Base-by-base conservation (phyloP, 2,797 vertebrate genomes). In the Columba guinea region DNA sequence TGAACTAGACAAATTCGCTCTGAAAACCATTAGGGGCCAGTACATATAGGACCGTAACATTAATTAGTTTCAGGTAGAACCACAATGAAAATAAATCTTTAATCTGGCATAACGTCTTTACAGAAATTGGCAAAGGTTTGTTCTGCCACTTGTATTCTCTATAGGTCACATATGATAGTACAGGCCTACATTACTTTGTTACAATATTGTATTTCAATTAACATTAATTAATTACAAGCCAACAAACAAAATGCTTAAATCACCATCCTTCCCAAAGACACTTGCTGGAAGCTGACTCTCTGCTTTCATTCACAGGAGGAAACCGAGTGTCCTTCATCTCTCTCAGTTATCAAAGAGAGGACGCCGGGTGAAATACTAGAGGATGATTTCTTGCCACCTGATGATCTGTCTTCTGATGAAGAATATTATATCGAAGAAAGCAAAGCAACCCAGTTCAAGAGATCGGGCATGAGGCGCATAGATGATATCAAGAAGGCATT, bases 391-490 rank as follows among this genome's bases (percentile, higher is more conserved):
- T 98, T 98, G 41, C 90, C 98, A 84, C 98, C 98, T 2, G 98
- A 99, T 96, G 99, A 99, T 65, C 99, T 99, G 79, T 99, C 99
- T 5, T 99, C 99, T 0, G 99, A 99, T 89, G 99, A 99, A 97
- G 99, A 99, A 91, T 98, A 99, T 97, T 98, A 98, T 11, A 95
- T 98, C 2, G 99, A 99, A 86, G 99, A 99, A 96, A 98, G 98
- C 34, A 98, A 98, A 79, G 98, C 98, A 32, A 78, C 98, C 22
- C 98, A 98, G 58, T 96, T 99, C 93, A 99, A 98, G 97, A 99
- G 99, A 90, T 98, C 98, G 1, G 97, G 99, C 81, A 98, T 97
- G 95, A 99, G 98, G 95, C 98, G 97, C 94, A 99, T 99, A 7
- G 99, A 99, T 97, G 99, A 98, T 91, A 98, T 99, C 95, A 99